Conservation (phyloP, 2,888 invertebrate species). For the Rhagonycha lutea region DNA sequence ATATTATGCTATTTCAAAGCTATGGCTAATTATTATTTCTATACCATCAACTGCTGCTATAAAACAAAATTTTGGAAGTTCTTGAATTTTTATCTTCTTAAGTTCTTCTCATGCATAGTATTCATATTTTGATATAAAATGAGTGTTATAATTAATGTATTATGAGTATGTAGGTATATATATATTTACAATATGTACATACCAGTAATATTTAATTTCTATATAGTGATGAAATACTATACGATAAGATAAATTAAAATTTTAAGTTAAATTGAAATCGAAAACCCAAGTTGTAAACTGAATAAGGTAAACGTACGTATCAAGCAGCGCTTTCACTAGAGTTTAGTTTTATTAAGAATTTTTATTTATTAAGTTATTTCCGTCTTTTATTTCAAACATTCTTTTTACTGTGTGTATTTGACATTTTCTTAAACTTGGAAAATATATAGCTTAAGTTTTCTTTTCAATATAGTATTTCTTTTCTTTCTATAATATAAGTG, state of each 20-base stretch:
- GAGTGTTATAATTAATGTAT: no score
- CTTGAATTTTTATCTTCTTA: no score
- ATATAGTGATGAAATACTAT: not conserved
- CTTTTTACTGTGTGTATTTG: slow-evolving; percentile 3
- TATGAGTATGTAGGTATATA: no score
- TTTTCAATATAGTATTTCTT: not conserved
- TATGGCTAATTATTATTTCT: no score
- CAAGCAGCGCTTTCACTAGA: not conserved
- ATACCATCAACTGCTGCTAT: no score
- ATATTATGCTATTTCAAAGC: no score
- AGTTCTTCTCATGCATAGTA: no score
- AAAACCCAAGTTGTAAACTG: not conserved
- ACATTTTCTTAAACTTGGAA: not conserved
- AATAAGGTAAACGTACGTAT: not conserved
- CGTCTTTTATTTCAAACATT: slow-evolving; percentile 4
- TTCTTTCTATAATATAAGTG: not conserved
- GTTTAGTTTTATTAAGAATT: not conserved
- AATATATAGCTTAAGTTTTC: not conserved
- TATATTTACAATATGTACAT: no score
- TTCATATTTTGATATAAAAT: no score
- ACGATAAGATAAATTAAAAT: not conserved
- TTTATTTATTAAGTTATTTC: slow-evolving; percentile 1
- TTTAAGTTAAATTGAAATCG: not conserved
- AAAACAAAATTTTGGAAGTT: no score
- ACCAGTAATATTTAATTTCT: not conserved